Base-by-base conservation (phyloP, 2,113 vertebrate species). In the Natator depressus region DNA sequence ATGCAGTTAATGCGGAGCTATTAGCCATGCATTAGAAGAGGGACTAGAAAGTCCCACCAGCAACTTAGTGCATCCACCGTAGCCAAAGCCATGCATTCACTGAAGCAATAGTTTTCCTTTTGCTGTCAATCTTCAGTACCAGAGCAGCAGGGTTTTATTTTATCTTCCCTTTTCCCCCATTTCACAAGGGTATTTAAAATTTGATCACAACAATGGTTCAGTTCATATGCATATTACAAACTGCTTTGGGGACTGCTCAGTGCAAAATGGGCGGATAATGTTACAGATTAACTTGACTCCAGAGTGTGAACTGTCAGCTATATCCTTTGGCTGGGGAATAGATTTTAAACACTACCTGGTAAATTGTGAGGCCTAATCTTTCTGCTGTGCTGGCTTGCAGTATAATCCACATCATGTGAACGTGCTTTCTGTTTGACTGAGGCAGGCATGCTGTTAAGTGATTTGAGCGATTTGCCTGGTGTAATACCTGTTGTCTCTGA, bases 131-230 rank as follows among this genome's bases (percentile, higher is more conserved):
- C 95, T 97, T 97, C 93, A 88, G 86, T 76, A 97, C 49, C 79
- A 94, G 88, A 96, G 93, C 91, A 97, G 92, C 91, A 96, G 95
- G 87, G 69, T 96, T 98, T 97, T 97, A 96, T 97, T 98, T 98
- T 95, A 96, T 97, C 97, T 98, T 96, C 88, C 82, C 57, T 96
- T 96, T 88, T 93, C 96, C 85, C 95, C 72, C 94, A 92, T 97
- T 96, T 97, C 96, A 97, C 95, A 90, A 95, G 93, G 95, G 95
- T 98, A 94, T 98, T 98, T 97, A 88, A 92, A 97, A 98, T 98
- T 96, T 98, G 97, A 98, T 98, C 98, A 98, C 94, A 95, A 97
- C 96, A 98, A 97, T 97, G 95, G 97, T 98, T 98, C 96, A 88
- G 96, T 98, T 98, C 97, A 98, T 98, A 96, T 98, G 97, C 97